These are phyloP conservation scores for Chelonoidis abingdonii DNA, from an alignment of 2,113 vertebrate species.

Conservation along the genomic window DNA sequence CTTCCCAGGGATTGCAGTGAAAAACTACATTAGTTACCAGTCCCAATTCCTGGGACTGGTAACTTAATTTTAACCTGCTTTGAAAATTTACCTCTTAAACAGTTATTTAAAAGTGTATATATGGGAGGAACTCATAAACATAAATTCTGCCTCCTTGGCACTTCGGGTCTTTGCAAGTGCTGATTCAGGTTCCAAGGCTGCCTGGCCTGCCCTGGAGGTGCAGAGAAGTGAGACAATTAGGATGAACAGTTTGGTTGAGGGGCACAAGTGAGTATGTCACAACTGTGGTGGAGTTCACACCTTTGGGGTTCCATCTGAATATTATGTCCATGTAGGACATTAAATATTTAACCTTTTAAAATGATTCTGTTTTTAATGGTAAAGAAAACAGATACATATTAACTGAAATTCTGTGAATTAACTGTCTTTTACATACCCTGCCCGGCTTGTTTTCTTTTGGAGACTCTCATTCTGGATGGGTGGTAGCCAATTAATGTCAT, in stretches of 20 bases:
- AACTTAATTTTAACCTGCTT: no score
- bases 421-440: not conserved
- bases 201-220: not conserved
- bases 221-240: not conserved
- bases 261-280: not conserved
- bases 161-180: not conserved
- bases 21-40: no score
- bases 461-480: not conserved
- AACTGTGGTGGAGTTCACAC: not conserved
- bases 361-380: not conserved
- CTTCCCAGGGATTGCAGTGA: no score
- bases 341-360: not conserved
- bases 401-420: not conserved
- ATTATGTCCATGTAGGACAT: not conserved
- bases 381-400: not conserved
- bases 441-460: not conserved
- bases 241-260: no score
- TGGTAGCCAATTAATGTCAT: not conserved
- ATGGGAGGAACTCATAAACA: not conserved
- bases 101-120: not conserved
- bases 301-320: not conserved
- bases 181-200: not conserved
- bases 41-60: no score
- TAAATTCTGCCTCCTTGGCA: not conserved
- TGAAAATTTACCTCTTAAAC: not conserved